Conservation (phyloP, 2,113 vertebrate species). For the Myodes glareolus region DNA sequence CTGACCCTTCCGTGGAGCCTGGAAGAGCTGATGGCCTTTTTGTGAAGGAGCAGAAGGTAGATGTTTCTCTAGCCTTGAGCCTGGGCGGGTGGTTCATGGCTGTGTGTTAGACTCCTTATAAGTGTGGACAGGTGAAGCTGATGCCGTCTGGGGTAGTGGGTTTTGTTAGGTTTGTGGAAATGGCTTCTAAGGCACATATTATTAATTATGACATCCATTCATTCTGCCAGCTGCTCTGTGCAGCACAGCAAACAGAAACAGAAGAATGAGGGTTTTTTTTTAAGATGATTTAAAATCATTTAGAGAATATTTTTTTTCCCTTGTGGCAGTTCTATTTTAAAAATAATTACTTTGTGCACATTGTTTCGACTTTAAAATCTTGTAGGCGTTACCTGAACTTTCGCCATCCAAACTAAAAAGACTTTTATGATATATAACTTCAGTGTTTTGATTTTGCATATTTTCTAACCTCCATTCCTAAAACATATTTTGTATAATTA, state of each 20-base stretch:
- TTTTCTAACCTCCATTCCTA: neutral
- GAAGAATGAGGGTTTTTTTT: neutral
- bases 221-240: conserved; percentile 8
- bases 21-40: neutral
- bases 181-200: neutral
- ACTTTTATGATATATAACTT: neutral
- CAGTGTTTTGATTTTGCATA: neutral
- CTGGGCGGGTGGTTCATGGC: neutral
- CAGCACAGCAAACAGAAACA: conserved; percentile 7
- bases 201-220: neutral
- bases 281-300: neutral
- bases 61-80: neutral
- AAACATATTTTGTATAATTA: neutral
- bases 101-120: no score
- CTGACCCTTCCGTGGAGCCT: neutral
- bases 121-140: neutral
- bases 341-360: neutral
- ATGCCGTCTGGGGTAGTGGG: neutral
- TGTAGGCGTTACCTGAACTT: neutral
- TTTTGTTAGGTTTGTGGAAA: neutral
- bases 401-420: neutral
- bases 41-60: no score
- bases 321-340: conserved; percentile 2
- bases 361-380: neutral
- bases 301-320: neutral